phyloP scores from a whole-genome alignment of 2,113 vertebrate genomes.

The Ellobius talpinus region DNA sequence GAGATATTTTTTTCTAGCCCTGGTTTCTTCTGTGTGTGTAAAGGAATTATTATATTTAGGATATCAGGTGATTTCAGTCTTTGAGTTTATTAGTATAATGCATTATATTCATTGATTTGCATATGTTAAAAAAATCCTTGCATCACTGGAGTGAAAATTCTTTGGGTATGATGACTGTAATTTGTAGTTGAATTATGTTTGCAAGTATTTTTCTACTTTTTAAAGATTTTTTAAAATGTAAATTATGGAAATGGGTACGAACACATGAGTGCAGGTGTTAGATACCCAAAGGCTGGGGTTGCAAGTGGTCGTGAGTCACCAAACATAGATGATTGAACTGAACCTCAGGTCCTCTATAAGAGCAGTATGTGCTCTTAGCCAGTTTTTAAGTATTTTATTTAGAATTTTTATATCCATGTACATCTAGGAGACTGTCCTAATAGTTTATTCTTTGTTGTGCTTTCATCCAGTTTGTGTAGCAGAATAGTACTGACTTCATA shows the following conservation, averaged over 20 bases:
- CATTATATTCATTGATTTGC: not conserved
- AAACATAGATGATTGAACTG: no score
- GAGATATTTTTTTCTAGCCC: not conserved
- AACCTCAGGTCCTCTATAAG: not conserved
- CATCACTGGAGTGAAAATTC: not conserved
- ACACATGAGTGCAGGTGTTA: not conserved
- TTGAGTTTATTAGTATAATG: not conserved
- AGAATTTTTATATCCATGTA: not conserved
- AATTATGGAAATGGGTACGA: no score
- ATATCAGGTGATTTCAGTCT: not conserved
- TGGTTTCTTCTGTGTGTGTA: not conserved
- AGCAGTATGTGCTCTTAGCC: not conserved
- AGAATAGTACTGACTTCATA: not conserved
- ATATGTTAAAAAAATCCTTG: not conserved
- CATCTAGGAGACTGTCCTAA: not conserved
- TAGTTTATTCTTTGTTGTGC: not conserved
- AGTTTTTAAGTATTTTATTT: not conserved
- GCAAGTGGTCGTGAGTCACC: not conserved
- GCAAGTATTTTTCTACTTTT: not conserved
- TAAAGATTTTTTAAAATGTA: not conserved
- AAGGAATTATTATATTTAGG: not conserved
- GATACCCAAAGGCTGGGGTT: not conserved
- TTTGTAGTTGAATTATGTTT: not conserved
- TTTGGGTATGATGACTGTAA: no score
- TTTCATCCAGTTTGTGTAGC: not conserved